Evolutionary conservation across 2,888 invertebrate species (phyloP).

Genomic region (Aproaerema taeniolella): DNA sequence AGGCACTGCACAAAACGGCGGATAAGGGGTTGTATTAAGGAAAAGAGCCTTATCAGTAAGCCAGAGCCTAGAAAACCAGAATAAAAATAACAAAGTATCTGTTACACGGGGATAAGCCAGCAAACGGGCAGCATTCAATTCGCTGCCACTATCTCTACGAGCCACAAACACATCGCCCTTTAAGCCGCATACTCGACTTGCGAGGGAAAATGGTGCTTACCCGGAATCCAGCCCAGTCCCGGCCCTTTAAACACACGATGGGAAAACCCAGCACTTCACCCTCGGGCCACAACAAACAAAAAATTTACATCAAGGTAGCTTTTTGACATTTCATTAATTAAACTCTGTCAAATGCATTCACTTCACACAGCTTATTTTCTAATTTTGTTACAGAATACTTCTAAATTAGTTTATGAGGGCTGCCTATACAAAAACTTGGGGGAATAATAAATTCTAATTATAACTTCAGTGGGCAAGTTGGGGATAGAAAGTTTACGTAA

Average conservation of each 20-base stretch:
- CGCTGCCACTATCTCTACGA: conserved; percentile 49
- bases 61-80: conserved; percentile 32
- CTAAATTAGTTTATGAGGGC: not conserved
- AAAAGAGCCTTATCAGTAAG: conserved; percentile 43
- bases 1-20: conserved; percentile 29
- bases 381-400: not conserved
- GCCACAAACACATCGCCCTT: conserved; percentile 47
- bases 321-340: not conserved
- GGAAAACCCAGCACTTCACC: not conserved
- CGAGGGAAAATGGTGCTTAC: conserved; percentile 30
- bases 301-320: not conserved
- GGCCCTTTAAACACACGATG: not conserved
- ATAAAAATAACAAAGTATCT: conserved; percentile 55
- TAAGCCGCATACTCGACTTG: conserved; percentile 38
- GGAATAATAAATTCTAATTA: conserved; percentile 7
- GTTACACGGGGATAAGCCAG: conserved; percentile 55
- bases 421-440: not conserved
- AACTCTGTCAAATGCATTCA: not conserved
- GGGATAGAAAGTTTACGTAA: conserved; percentile 2
- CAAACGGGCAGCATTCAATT: conserved; percentile 62
- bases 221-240: no score
- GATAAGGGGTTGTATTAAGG: conserved; percentile 34
- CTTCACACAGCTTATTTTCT: not conserved
- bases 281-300: no score
- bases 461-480: conserved; percentile 2